Base-by-base conservation (phyloP, 2,888 invertebrate genomes). In the Nebria brevicollis region DNA sequence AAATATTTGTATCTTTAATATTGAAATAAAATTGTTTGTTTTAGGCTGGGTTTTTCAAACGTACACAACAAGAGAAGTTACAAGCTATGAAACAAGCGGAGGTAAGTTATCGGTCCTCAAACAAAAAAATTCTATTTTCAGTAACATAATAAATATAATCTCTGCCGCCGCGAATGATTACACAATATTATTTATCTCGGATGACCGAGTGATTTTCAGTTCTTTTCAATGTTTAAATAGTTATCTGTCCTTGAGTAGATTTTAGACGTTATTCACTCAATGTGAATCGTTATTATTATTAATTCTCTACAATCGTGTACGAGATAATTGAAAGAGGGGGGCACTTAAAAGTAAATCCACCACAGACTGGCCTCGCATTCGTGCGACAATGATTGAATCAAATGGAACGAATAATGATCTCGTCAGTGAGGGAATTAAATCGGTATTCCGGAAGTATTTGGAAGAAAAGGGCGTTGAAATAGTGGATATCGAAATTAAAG, bases 11-110 rank as follows among this genome's bases (percentile, higher is more conserved):
- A 54, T 54, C 54, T 11, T 13, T 13, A 7, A 2, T 11, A 54
- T 54, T 54, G 54, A 7, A 11, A 11, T 8, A 54, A 7, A 54
- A 54, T 7, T 8, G 8, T 54, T 54, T 54, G 54, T 54, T 54
- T 54, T 82, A 90, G 90, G 84, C 87, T 82, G 91, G 91, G 76
- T 91, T 91, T 87, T 91, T 91, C 83, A 88, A 89, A 78, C 88
- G 91, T 72, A 85, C 87, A 20, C 89, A 87, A 80, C 90, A 90
- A 85, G 89, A 90, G 73, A 89, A 91, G 85, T 85, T 91, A 84
- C 87, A 90, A 82, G 88, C 89, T 77, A 84, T 91, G 81, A 83
- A 85, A 84, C 88, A 87, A 84, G 87, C 87, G 15, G 86, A 87
- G 83, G 87, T 87, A 84, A 84, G 85, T 83, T 70, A 82, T 82